A percentile compares a stretch with the other conserved stretches of the same genome.
Conservation (phyloP, 2,888 invertebrate genomes). For the Eudemis profundana region DNA sequence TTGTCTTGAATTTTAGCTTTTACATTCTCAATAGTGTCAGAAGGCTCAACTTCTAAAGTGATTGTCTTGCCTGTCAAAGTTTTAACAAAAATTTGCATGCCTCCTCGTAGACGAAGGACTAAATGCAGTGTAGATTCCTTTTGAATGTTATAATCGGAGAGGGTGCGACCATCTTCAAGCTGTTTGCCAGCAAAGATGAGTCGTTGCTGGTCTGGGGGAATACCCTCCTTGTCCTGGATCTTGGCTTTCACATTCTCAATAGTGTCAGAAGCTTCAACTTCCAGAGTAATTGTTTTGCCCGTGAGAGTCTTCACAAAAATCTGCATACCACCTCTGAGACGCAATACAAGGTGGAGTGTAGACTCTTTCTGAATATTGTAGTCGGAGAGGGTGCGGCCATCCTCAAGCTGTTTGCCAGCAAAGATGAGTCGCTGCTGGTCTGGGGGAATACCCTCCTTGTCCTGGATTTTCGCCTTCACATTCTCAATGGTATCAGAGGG, state of each 20-base stretch:
- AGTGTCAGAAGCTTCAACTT: conserved; percentile 62
- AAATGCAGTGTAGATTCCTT: conserved; percentile 48
- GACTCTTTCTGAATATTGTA: conserved; percentile 72
- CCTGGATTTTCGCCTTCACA: conserved; percentile 75
- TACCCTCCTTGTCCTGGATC: conserved; percentile 49
- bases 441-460: conserved; percentile 71
- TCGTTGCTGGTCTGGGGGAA: conserved; percentile 49
- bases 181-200: conserved; percentile 49
- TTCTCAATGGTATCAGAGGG: conserved; percentile 74
- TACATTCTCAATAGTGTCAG: conserved; percentile 49
- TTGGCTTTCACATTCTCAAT: conserved; percentile 49
- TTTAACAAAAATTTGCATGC: conserved; percentile 50
- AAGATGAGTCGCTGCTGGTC: conserved; percentile 72
- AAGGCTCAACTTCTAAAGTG: conserved; percentile 47
- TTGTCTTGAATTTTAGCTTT: conserved; percentile 49
- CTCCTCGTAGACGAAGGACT: conserved; percentile 48
- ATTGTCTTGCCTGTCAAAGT: conserved; percentile 49
- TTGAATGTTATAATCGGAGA: conserved; percentile 49
- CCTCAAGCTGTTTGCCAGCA: conserved; percentile 69
- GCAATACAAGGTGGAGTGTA: conserved; percentile 63
- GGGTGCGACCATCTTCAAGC: conserved; percentile 47
- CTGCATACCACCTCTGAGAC: conserved; percentile 73
- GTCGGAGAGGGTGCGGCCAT: conserved; percentile 68
- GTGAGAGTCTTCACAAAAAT: conserved; percentile 71
- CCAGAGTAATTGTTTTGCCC: conserved; percentile 68